Evolutionary conservation across 2,797 vertebrate genomes (phyloP).

Genomic region (Leptodactylus fallax): DNA sequence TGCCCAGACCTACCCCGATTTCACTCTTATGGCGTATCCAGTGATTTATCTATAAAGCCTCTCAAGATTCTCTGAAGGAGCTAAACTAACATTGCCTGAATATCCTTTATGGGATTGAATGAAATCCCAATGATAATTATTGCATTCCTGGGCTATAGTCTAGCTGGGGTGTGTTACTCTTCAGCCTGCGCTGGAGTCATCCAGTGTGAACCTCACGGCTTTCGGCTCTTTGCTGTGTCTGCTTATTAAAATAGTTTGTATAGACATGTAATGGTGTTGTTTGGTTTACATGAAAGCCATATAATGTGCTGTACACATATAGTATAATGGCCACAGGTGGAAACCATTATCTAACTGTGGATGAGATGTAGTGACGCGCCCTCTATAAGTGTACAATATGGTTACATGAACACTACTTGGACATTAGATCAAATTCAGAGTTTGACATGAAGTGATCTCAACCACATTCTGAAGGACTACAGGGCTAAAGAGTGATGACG

Average conservation of each 20-base stretch:
- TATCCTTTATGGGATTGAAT: constrained; percentile 13
- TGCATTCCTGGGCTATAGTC: neutral
- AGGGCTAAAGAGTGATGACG: neutral
- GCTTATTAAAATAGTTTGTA: neutral
- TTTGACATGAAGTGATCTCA: neutral
- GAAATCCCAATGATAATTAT: constrained; percentile 13
- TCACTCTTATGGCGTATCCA: neutral
- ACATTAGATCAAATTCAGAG: neutral
- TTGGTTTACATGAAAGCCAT: neutral
- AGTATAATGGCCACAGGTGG: neutral
- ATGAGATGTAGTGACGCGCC: neutral
- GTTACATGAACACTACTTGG: neutral
- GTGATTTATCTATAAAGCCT: neutral
- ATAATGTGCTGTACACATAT: neutral
- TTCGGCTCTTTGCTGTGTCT: neutral
- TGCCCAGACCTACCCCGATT: neutral
- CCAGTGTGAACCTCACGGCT: neutral
- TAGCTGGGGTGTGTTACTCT: constrained; percentile 4
- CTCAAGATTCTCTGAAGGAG: neutral
- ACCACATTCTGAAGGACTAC: no score
- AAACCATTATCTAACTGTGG: constrained; percentile 4
- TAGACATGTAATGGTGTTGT: neutral
- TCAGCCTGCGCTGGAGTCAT: neutral
- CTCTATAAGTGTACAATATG: neutral
- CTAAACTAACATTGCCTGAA: constrained; percentile 18